Conservation (phyloP, 2,888 invertebrate species). For the Aspidiotus destructor region DNA sequence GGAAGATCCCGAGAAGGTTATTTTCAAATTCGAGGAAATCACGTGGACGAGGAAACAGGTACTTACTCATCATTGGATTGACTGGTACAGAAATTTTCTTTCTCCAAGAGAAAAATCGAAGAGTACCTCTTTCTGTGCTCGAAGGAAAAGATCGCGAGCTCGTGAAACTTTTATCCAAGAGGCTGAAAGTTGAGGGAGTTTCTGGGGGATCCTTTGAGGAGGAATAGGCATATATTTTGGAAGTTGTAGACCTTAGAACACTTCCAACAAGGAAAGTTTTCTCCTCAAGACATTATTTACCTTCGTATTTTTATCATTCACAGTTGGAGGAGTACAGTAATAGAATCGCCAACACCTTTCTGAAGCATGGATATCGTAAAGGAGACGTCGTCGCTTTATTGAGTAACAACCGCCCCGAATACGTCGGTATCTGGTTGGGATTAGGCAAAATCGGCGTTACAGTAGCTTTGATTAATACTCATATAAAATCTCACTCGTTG, state of each 20-base stretch:
- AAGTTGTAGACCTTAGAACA: too few species aligned
- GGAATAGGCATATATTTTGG: too few species aligned
- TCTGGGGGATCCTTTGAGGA: too few species aligned
- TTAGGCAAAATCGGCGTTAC: slow-evolving; percentile 47
- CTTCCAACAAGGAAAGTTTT: too few species aligned
- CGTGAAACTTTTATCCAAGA: too few species aligned
- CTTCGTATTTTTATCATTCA: background rate
- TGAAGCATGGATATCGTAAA: slow-evolving; percentile 39
- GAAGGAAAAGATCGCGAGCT: too few species aligned
- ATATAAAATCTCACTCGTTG: slow-evolving; percentile 47
- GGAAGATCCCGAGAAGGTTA: background rate
- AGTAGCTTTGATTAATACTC: slow-evolving; percentile 52
- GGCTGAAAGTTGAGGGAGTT: too few species aligned
- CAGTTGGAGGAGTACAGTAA: slow-evolving; percentile 44
- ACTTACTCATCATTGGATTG: background rate
- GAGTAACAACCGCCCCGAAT: slow-evolving; percentile 52
- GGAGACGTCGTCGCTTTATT: slow-evolving; percentile 52
- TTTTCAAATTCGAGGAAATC: background rate
- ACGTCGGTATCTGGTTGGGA: slow-evolving; percentile 52
- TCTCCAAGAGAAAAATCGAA: too few species aligned
- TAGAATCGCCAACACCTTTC: slow-evolving; percentile 37
- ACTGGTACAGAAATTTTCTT: too few species aligned
- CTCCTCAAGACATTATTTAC: too few species aligned
- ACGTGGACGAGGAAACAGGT: background rate
- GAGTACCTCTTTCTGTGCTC: too few species aligned